Evolutionary conservation across 2,888 invertebrate species (phyloP).

Genomic region (Brassicogethes aeneus): DNA sequence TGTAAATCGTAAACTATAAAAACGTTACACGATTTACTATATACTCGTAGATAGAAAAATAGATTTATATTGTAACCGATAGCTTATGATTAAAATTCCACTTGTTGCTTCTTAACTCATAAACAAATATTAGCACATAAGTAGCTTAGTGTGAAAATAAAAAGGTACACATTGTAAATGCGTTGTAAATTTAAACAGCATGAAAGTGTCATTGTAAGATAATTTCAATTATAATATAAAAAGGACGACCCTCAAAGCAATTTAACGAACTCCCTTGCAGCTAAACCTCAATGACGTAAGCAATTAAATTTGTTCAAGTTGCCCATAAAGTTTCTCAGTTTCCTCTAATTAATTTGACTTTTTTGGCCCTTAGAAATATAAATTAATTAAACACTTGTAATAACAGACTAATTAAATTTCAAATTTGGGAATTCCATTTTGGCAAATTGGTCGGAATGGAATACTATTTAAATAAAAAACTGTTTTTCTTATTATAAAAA

Average conservation of each 20-base stretch:
- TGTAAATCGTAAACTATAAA: no score
- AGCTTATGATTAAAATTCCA: no score
- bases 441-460: neutral
- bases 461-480: no score
- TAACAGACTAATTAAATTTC: conserved; percentile 11
- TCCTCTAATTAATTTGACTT: conserved; percentile 19
- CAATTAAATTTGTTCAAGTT: conserved; percentile 22
- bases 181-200: neutral
- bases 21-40: no score
- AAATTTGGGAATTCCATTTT: neutral
- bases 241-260: conserved; percentile 14
- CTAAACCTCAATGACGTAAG: conserved; percentile 20
- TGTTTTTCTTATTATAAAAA: no score
- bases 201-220: neutral
- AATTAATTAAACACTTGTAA: conserved; percentile 16
- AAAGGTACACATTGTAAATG: neutral
- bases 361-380: conserved; percentile 20
- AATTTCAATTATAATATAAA: conserved; percentile 13
- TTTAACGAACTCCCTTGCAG: conserved; percentile 16
- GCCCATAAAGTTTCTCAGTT: conserved; percentile 13
- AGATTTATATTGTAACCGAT: no score
- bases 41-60: no score
- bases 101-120: no score
- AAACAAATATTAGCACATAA: no score
- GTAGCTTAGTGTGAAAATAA: no score